A percentile compares a stretch with the other conserved stretches of the same genome.
These are phyloP conservation scores for Atta cephalotes DNA, from an alignment of 1,140 invertebrate species.

Conservation along the genomic window DNA sequence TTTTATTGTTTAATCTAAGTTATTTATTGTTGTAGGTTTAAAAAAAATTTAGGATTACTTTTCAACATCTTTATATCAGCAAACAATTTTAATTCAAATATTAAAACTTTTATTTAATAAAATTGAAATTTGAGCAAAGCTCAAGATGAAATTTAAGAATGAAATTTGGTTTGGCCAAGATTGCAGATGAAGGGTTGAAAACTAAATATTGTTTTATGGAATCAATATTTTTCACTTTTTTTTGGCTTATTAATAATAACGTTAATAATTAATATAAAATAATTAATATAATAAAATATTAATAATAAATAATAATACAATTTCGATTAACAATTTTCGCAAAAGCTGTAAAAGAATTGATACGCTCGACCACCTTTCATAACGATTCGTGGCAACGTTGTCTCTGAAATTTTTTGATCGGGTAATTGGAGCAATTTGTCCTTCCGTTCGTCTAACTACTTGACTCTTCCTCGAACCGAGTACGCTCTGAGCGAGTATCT, in stretches of 20 bases:
- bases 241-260: neutral
- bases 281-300: too few relatives aligned
- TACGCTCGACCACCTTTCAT: too few relatives aligned
- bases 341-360: constrained; percentile 10
- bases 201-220: neutral
- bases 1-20: too few relatives aligned
- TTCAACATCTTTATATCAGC: too few relatives aligned
- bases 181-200: neutral
- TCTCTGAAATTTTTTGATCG: constrained; percentile 34
- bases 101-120: too few relatives aligned
- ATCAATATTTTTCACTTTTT: neutral
- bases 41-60: too few relatives aligned
- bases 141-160: too few relatives aligned
- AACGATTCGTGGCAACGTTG: constrained; percentile 8
- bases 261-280: too few relatives aligned
- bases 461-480: constrained; percentile 32
- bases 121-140: too few relatives aligned
- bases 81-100: too few relatives aligned
- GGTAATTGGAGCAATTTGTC: constrained; percentile 57
- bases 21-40: too few relatives aligned
- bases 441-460: constrained; percentile 46
- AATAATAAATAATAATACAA: neutral
- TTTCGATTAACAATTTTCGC: neutral
- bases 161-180: too few relatives aligned
- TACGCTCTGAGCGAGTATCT: constrained; percentile 68